phyloP scores from a whole-genome alignment of 2,113 vertebrate species.

The Daubentonia madagascariensis region DNA sequence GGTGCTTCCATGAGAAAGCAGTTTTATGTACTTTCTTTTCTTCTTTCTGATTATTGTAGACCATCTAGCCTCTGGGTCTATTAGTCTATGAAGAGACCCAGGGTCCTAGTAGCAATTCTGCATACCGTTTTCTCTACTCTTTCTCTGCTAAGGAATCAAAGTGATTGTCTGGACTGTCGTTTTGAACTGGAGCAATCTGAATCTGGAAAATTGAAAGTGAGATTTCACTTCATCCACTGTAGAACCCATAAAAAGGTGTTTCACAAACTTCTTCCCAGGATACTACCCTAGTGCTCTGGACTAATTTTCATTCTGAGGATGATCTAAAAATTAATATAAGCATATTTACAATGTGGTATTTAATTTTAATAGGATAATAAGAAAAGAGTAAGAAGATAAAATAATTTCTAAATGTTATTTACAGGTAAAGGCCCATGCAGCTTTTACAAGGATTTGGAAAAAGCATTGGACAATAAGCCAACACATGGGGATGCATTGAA shows the following conservation, averaged over 20 bases:
- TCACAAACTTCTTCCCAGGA: background rate
- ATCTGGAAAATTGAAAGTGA: background rate
- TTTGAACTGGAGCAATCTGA: background rate
- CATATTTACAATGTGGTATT: background rate
- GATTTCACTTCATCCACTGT: background rate
- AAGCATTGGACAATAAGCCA: background rate
- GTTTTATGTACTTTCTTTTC: background rate
- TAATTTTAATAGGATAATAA: background rate
- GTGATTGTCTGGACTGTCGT: background rate
- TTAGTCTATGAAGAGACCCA: background rate
- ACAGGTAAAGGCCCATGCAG: background rate
- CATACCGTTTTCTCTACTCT: background rate
- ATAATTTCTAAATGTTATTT: background rate
- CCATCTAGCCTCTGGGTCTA: background rate
- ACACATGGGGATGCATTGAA: background rate
- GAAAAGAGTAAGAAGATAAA: background rate
- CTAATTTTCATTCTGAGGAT: background rate
- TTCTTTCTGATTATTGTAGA: background rate
- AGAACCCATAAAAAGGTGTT: background rate
- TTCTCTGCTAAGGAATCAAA: background rate
- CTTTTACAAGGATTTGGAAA: background rate
- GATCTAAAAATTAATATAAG: background rate
- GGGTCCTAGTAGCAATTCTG: fast-evolving
- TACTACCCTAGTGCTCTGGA: background rate
- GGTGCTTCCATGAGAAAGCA: background rate